Conservation (phyloP, 2,888 invertebrate species). For the Erebia epiphron region DNA sequence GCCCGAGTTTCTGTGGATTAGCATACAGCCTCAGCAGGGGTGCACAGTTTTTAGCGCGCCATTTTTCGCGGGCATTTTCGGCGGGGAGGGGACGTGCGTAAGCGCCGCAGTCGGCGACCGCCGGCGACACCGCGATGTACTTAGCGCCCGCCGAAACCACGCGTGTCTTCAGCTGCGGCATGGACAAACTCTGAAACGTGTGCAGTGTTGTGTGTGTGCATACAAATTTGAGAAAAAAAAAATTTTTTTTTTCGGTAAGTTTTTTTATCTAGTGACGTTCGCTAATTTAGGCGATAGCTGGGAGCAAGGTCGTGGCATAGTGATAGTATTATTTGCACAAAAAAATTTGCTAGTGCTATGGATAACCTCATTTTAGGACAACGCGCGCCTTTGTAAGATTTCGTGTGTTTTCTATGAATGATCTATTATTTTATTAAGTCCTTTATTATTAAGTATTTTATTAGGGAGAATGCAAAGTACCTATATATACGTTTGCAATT, state of each 20-base stretch:
- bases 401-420: background rate
- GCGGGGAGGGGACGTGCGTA: slow-evolving; percentile 55
- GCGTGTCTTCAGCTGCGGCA: slow-evolving; percentile 50
- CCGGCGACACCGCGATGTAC: slow-evolving; percentile 75
- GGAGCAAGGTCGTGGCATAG: slow-evolving; percentile 77
- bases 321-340: slow-evolving; percentile 82
- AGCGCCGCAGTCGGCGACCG: slow-evolving; percentile 78
- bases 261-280: slow-evolving; percentile 68
- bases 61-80: slow-evolving; percentile 72
- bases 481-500: background rate
- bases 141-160: slow-evolving; percentile 48
- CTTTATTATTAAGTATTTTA: too few relatives aligned
- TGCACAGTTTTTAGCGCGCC: slow-evolving; percentile 78
- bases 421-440: background rate
- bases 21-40: slow-evolving; percentile 77
- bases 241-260: slow-evolving; percentile 49
- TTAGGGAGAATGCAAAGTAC: background rate
- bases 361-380: slow-evolving; percentile 80
- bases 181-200: slow-evolving; percentile 46
- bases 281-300: slow-evolving; percentile 76
- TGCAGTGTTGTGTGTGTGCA: slow-evolving; percentile 48
- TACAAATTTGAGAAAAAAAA: slow-evolving; percentile 28
- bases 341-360: slow-evolving; percentile 75
- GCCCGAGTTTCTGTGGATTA: slow-evolving; percentile 73
- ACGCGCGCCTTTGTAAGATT: slow-evolving; percentile 47